These are phyloP conservation scores for Cottus gobio DNA, from an alignment of 2,113 vertebrate species.

Conservation along the genomic window DNA sequence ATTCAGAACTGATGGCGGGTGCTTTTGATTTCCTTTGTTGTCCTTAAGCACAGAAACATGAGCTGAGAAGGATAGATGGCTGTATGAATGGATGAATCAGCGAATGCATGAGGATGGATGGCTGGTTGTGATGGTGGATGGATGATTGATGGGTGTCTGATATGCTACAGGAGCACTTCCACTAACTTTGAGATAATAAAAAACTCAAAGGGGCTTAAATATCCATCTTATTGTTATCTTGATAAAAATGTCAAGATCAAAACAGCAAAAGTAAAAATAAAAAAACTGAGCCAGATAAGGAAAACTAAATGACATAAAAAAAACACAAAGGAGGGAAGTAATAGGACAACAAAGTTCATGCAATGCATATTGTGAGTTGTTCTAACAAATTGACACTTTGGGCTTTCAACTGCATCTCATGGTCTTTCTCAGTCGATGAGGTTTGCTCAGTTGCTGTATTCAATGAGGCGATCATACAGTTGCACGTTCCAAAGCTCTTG, in stretches of 20 bases:
- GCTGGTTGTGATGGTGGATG: conserved; percentile 42
- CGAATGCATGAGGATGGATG: conserved; percentile 10
- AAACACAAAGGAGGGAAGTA: background rate
- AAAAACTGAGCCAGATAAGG: conserved; percentile 20
- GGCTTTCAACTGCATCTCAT: background rate
- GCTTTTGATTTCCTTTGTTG: conserved; percentile 13
- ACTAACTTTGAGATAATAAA: conserved; percentile 36
- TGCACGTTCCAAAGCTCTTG: background rate
- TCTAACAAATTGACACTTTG: background rate
- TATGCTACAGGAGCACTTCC: conserved; percentile 33
- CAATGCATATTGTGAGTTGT: background rate
- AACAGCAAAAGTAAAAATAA: conserved; percentile 30
- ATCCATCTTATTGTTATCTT: conserved; percentile 38
- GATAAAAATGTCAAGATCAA: conserved; percentile 45
- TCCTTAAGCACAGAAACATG: conserved; percentile 16
- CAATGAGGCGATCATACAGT: background rate
- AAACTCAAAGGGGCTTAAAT: conserved; percentile 39
- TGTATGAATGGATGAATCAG: conserved; percentile 12
- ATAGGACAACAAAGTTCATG: conserved; percentile 11
- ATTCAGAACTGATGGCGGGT: conserved; percentile 18
- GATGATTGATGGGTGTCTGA: conserved; percentile 31
- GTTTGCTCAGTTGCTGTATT: background rate
- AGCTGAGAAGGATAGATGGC: conserved; percentile 4
- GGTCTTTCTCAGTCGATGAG: background rate
- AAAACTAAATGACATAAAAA: conserved; percentile 12